Base-by-base conservation (phyloP, 2,888 invertebrate genomes). In the Amorpha juglandis region DNA sequence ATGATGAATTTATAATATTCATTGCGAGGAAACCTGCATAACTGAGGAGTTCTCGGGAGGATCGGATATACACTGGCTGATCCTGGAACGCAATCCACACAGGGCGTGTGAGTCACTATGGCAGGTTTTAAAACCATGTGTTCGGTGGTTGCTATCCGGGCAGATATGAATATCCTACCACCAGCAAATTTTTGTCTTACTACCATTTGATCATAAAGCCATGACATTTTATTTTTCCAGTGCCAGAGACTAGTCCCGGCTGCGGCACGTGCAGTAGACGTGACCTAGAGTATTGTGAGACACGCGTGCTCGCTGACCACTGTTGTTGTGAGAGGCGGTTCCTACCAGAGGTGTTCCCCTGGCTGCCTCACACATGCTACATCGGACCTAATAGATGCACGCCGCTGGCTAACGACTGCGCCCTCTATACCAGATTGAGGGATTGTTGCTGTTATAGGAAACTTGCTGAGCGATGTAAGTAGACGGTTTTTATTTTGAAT, bases 311-410 rank as follows among this genome's bases (percentile, higher is more conserved):
- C 72, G 87, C 88, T 11, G 92, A 92, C 86, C 92, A 92, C 87
- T 92, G 92, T 84, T 92, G 92, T 85, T 92, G 91, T 85, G 92
- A 92, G 83, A 95, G 95, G 73, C 93, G 92, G 78, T 92, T 94
- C 81, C 91, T 94, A 80, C 93, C 93, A 67, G 96, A 96, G 89
- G 94, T 94, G 48, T 94, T 96, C 80, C 95, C 94, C 27, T 96
- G 95, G 91, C 93, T 96, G 73, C 95, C 95, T 71, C 96, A 96
- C 88, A 95, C 95, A 1, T 96, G 96, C 87, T 95, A 95, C 86
- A 79, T 95, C 76, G 95, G 95, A 52, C 92, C 94, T 65, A 91
- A 91, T 76, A 92, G 95, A 75, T 96, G 96, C 85, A 87, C 89
- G 72, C 94, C 95, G 48, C 86, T 94, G 33, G 95, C 94, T 1